Conservation (phyloP, 2,113 vertebrate species). For the Phodopus roborovskii region DNA sequence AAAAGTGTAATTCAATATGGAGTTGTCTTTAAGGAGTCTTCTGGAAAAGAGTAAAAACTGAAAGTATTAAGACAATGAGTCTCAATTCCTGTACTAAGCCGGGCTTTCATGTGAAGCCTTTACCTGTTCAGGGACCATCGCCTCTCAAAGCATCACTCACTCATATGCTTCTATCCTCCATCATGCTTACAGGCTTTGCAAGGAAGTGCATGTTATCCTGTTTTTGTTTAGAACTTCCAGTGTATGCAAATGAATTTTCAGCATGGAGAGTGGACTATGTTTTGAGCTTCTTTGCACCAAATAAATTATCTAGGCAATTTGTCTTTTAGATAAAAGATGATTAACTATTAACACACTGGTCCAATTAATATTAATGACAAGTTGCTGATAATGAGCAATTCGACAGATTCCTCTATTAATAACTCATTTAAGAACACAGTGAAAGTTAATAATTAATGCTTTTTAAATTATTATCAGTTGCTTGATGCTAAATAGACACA, state of each 20-base stretch:
- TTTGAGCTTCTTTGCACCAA: background rate
- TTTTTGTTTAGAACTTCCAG: background rate
- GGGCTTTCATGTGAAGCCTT: background rate
- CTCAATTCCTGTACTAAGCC: background rate
- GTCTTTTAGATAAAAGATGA: slow-evolving; percentile 44
- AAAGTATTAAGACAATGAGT: background rate
- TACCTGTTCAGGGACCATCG: background rate
- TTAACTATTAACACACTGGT: background rate
- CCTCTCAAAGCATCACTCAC: background rate
- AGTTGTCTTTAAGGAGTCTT: background rate
- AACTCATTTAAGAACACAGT: slow-evolving; percentile 35
- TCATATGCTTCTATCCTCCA: background rate
- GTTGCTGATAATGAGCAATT: slow-evolving; percentile 16
- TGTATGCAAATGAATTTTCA: background rate
- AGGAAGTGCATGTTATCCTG: background rate
- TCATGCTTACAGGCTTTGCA: background rate
- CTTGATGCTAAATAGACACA: background rate
- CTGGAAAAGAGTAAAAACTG: background rate
- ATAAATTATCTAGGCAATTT: background rate
- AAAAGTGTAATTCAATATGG: background rate
- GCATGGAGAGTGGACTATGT: background rate
- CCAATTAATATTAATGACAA: slow-evolving; percentile 38
- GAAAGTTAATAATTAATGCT: slow-evolving; percentile 3
- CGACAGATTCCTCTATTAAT: slow-evolving; percentile 38
- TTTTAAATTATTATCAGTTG: slow-evolving; percentile 8